Evolutionary conservation across 2,797 vertebrate species (phyloP).

Genomic region (Poecilia gillii): DNA sequence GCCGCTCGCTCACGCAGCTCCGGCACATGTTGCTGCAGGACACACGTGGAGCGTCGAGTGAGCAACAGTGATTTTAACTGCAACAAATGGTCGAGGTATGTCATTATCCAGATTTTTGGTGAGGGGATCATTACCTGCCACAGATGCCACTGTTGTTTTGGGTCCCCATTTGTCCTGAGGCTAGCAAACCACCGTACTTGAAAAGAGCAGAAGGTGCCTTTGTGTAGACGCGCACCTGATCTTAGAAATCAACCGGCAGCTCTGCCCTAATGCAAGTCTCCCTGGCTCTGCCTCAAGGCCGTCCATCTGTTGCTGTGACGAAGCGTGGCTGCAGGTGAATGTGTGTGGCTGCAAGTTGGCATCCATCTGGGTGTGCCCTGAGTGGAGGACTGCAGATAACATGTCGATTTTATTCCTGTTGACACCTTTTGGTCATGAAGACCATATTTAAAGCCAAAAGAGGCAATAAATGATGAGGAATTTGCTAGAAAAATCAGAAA

Average conservation of each 20-base stretch:
- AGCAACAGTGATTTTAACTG: constrained; percentile 79
- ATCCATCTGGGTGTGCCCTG: constrained; percentile 37
- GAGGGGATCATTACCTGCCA: constrained; percentile 78
- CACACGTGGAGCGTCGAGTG: constrained; percentile 53
- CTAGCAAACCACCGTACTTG: constrained; percentile 58
- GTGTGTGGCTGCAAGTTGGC: constrained; percentile 39
- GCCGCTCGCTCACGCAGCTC: constrained; percentile 45
- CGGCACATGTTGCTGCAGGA: constrained; percentile 72
- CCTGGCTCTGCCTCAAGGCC: constrained; percentile 72
- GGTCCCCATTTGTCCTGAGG: constrained; percentile 70
- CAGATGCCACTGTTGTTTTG: constrained; percentile 77
- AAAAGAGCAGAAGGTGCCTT: constrained; percentile 80
- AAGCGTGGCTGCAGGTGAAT: constrained; percentile 47
- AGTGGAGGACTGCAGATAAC: constrained; percentile 59
- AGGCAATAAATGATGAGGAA: constrained; percentile 58
- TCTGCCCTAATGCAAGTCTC: constrained; percentile 56
- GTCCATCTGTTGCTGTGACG: constrained; percentile 76
- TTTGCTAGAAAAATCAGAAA: constrained; percentile 34
- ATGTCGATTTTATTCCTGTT: constrained; percentile 41
- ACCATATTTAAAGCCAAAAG: constrained; percentile 49
- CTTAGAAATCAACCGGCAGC: constrained; percentile 71
- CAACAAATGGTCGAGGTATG: constrained; percentile 76
- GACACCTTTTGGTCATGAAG: constrained; percentile 50
- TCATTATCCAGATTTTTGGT: constrained; percentile 73
- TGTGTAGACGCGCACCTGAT: constrained; percentile 78